Conservation (phyloP, 2,797 vertebrate genomes). For the Prionace glauca region DNA sequence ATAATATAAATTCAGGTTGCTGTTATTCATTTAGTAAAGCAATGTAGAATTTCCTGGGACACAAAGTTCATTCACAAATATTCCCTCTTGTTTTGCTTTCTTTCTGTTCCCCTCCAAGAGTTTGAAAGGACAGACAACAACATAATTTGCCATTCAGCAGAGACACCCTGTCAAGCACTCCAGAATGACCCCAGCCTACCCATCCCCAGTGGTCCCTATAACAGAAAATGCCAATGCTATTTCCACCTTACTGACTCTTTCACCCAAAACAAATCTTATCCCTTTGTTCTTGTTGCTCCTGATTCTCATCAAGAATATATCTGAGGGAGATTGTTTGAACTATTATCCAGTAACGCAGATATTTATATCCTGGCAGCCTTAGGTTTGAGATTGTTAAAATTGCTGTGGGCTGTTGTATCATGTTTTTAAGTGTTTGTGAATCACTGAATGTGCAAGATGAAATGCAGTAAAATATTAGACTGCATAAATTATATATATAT, state of each 20-base stretch:
- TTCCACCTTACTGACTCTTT: neutral
- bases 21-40: neutral
- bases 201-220: neutral
- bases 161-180: neutral
- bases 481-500: neutral
- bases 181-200: neutral
- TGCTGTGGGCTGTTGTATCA: neutral
- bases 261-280: neutral
- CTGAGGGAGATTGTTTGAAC: neutral
- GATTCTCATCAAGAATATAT: neutral
- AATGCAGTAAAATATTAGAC: constrained; percentile 7
- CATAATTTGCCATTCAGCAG: neutral
- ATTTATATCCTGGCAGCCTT: neutral
- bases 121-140: neutral
- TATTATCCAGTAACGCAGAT: neutral
- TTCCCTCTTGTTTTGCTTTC: neutral
- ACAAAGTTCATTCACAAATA: neutral
- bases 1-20: neutral
- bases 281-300: neutral
- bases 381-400: neutral
- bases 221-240: neutral
- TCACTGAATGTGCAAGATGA: neutral
- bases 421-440: constrained; percentile 17
- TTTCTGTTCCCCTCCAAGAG: neutral
- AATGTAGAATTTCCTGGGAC: neutral